Evolutionary conservation across 1,140 invertebrate genomes (phyloP), one percentile per base, ranked within the genome.

Genomic region (Lepeophtheirus salmonis): DNA sequence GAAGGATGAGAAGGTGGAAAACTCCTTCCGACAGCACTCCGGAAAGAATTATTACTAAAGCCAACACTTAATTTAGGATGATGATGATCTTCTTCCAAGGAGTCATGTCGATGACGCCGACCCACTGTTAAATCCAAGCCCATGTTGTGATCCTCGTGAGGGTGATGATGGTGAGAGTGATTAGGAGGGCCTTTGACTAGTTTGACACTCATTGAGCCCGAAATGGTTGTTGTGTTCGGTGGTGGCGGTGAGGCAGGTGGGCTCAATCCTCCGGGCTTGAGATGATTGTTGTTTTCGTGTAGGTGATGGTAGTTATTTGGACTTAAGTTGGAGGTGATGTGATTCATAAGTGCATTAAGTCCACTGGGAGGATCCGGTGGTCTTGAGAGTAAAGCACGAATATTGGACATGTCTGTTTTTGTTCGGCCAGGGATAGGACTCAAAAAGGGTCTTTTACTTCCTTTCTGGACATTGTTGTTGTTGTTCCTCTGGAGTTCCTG

Each of bases 401-500:
- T 18, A 6, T 24, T 55, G 16, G 12, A 24, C 53, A 18, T 22
- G 17, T 18, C 12, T 18, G 30, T 41, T 41, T 41, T 41, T n/a
- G n/a, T n/a, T 41, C 30, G 6, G 6, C 30, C 30, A n/a, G 30
- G 30, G 6, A 41, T 41, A n/a, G 30, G 30, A n/a, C 30, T 41
- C 30, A 41, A 41, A n/a, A 41, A 41, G 30, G 30, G n/a, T 6
- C 30, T n/a, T n/a, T n/a, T n/a, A n/a, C n/a, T n/a, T n/a, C n/a
- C n/a, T n/a, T n/a, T n/a, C n/a, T n/a, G 30, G 41, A 59, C 23
- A 50, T 59, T 59, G 57, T 59, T 59, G 57, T 59, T 59, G 17
- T 59, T 41, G 21, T n/a, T n/a, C n/a, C 17, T 59, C 24, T 61
- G 49, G 21, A 52, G 50, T 3, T 26, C 13, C 24, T 61, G 59